Evolutionary conservation across 1,140 invertebrate genomes (phyloP).

Genomic region (Drosophila kanapiae): DNA sequence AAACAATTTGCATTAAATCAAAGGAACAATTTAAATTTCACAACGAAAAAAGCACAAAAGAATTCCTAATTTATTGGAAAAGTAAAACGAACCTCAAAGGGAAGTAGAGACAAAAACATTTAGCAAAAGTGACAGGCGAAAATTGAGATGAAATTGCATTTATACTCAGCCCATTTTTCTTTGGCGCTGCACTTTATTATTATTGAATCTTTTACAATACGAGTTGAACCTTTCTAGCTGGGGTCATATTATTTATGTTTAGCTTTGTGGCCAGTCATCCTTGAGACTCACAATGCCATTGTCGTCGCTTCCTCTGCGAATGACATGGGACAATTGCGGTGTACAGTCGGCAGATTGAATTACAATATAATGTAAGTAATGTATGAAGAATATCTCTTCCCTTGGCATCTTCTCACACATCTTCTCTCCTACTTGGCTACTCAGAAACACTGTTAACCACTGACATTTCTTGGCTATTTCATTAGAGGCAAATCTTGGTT

Average conservation of each 20-base stretch:
- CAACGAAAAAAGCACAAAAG: neutral
- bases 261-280: neutral
- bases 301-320: conserved; percentile 10
- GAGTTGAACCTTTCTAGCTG: neutral
- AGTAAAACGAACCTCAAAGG: neutral
- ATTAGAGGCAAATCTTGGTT: conserved; percentile 32
- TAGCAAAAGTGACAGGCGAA: neutral
- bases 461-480: conserved; percentile 29
- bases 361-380: conserved; percentile 11
- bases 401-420: neutral
- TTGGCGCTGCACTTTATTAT: neutral
- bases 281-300: conserved; percentile 17
- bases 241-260: neutral
- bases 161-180: neutral
- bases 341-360: conserved; percentile 20
- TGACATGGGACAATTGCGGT: conserved; percentile 13
- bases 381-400: no score
- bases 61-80: conserved; percentile 1
- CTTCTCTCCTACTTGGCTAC: neutral
- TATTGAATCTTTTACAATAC: conserved; percentile 1
- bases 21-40: neutral
- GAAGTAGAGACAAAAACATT: neutral
- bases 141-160: neutral
- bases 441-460: conserved; percentile 18
- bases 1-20: neutral